Conservation (phyloP, 2,888 invertebrate genomes). For the Ophion ellenae region DNA sequence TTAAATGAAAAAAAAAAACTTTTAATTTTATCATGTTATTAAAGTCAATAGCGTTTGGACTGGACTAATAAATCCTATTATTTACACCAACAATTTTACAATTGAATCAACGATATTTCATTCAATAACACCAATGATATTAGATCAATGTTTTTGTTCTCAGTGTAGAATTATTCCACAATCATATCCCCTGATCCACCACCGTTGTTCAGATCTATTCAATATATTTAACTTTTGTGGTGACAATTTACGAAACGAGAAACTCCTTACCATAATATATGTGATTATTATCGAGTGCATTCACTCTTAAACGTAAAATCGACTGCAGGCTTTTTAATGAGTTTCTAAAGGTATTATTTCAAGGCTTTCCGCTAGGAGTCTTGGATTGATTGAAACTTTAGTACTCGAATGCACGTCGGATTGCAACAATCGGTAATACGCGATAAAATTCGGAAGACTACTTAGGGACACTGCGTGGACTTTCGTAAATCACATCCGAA, state of each 20-base stretch:
- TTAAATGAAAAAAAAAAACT: too few species aligned
- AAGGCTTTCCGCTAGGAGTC: background rate
- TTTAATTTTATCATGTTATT: too few species aligned
- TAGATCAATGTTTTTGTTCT: too few species aligned
- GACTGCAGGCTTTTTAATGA: background rate
- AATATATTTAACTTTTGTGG: constrained; percentile 10
- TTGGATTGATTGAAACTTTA: background rate
- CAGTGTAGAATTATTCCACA: background rate
- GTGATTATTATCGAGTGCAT: background rate
- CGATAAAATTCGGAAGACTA: too few species aligned
- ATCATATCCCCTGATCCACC: background rate
- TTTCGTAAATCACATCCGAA: constrained; percentile 33
- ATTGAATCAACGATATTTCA: too few species aligned
- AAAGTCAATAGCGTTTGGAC: too few species aligned
- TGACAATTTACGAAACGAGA: constrained; percentile 35
- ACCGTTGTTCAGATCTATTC: background rate
- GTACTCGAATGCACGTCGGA: background rate
- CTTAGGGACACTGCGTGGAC: too few species aligned
- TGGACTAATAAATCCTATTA: too few species aligned
- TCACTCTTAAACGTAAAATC: background rate
- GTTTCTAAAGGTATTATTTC: background rate
- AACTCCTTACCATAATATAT: constrained; percentile 38
- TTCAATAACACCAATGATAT: too few species aligned
- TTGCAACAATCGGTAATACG: background rate
- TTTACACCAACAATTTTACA: too few species aligned